phyloP scores from a whole-genome alignment of 2,113 vertebrate species.

The Coturnix japonica region DNA sequence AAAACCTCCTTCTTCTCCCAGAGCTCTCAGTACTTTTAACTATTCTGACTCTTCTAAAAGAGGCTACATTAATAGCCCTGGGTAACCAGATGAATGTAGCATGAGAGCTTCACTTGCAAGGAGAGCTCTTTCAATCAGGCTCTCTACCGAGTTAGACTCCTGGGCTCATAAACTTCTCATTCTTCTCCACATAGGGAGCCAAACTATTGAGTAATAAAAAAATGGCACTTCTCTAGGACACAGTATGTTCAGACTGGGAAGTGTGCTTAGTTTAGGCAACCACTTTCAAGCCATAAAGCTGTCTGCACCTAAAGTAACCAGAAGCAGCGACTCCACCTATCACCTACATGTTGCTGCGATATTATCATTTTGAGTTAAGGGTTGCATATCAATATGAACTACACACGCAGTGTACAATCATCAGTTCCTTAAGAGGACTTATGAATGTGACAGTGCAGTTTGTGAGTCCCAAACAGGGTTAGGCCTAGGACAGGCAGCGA shows the following conservation, averaged over 20 bases:
- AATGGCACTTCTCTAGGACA: background rate
- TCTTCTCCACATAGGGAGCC: background rate
- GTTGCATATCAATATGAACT: rapidly evolving
- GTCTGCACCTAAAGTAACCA: background rate
- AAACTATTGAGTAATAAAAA: background rate
- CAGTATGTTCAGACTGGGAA: background rate
- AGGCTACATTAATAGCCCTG: background rate
- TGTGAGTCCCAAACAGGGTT: background rate
- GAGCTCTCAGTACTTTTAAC: background rate
- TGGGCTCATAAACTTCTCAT: background rate
- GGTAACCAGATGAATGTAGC: background rate
- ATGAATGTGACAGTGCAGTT: background rate
- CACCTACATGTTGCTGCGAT: background rate
- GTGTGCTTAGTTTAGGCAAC: background rate
- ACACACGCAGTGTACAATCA: rapidly evolving
- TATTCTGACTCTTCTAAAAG: background rate
- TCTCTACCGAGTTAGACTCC: background rate
- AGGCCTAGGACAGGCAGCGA: background rate
- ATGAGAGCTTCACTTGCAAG: background rate
- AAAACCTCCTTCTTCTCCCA: background rate
- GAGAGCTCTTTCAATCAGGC: background rate
- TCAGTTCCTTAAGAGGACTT: background rate
- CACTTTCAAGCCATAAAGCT: background rate
- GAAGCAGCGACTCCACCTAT: background rate
- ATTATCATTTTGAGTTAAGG: background rate